A percentile compares a stretch with the other conserved stretches of the same genome.
Conservation (phyloP, 1,140 invertebrate genomes). For the Papilio machaon region DNA sequence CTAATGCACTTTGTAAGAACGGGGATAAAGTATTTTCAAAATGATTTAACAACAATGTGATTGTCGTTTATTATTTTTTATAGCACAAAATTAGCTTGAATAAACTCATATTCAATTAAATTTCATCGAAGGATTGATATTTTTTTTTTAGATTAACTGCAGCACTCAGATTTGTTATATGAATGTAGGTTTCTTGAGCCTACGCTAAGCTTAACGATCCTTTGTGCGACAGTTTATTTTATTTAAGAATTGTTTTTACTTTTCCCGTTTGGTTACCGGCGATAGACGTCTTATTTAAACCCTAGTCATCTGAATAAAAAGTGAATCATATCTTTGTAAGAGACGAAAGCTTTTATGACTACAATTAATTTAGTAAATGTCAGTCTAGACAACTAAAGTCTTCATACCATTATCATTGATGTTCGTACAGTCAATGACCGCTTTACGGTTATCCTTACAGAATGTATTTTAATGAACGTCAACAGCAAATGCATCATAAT, state of each 20-base stretch:
- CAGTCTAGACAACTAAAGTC: neutral
- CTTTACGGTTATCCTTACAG: neutral
- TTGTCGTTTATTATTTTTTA: neutral
- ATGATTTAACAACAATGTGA: neutral
- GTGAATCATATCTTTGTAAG: neutral
- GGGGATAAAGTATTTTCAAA: neutral
- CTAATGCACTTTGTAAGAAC: neutral
- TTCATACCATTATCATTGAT: constrained; percentile 4
- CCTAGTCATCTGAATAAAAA: neutral
- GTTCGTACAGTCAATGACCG: neutral
- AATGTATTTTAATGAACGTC: neutral
- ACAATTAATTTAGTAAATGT: neutral
- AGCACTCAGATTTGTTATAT: too few species aligned
- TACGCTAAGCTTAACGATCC: too few species aligned
- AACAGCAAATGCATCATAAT: neutral
- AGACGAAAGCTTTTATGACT: neutral
- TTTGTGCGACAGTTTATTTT: too few species aligned
- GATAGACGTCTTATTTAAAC: too few species aligned
- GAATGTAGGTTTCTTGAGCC: too few species aligned
- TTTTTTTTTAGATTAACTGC: too few species aligned
- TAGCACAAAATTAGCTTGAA: constrained; percentile 9
- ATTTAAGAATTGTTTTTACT: too few species aligned
- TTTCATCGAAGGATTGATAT: too few species aligned
- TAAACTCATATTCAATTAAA: neutral
- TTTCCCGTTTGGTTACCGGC: too few species aligned